phyloP scores from a whole-genome alignment of 2,113 vertebrate genomes.

The Balaenoptera acutorostrata region DNA sequence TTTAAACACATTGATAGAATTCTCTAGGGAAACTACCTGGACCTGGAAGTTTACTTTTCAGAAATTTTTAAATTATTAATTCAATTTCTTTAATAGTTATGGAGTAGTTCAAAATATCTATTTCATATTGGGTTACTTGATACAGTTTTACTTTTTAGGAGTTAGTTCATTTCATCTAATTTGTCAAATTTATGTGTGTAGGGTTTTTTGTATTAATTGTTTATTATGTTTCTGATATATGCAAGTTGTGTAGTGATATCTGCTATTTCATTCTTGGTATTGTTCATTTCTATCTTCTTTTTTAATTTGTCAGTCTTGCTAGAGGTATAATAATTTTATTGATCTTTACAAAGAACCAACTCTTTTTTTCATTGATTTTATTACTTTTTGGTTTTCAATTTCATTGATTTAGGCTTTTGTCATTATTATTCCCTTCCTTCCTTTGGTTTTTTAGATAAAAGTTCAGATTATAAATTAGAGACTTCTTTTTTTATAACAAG shows the following conservation, averaged over 20 bases:
- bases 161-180: background rate
- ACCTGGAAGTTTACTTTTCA: background rate
- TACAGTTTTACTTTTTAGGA: background rate
- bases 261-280: background rate
- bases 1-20: background rate
- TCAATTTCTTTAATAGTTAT: background rate
- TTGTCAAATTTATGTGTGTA: background rate
- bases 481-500: background rate
- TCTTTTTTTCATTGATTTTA: background rate
- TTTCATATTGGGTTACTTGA: background rate
- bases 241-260: background rate
- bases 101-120: background rate
- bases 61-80: background rate
- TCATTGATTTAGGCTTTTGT: background rate
- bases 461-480: background rate
- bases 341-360: background rate
- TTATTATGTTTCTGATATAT: background rate
- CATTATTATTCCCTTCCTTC: background rate
- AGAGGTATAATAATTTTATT: background rate
- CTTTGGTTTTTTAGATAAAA: background rate
- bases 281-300: background rate
- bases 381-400: background rate
- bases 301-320: background rate
- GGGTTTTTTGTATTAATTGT: background rate
- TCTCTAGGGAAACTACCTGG: background rate